phyloP scores from a whole-genome alignment of 1,140 invertebrate species.

The Megathymus violae region DNA sequence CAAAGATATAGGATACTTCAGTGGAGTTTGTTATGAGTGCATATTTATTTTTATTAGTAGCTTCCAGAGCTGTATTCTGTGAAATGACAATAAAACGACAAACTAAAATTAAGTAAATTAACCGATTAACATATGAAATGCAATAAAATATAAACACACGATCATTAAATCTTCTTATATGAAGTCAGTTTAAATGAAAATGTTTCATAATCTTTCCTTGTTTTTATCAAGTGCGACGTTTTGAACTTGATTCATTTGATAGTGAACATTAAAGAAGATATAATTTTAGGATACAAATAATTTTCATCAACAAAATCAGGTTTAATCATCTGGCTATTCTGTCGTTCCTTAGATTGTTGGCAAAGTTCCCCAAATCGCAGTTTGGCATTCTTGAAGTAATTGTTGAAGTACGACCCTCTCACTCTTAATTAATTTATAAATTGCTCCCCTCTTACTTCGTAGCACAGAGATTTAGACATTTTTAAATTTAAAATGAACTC shows the following conservation, averaged over 20 bases:
- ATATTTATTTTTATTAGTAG: background rate
- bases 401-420: constrained; percentile 57
- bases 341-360: constrained; percentile 51
- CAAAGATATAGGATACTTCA: constrained; percentile 7
- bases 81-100: background rate
- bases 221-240: no score
- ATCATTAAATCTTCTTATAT: no score
- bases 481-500: constrained; percentile 49
- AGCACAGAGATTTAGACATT: constrained; percentile 41
- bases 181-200: no score
- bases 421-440: constrained; percentile 80
- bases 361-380: constrained; percentile 62
- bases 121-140: no score
- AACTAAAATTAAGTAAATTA: no score
- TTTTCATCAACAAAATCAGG: constrained; percentile 15
- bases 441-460: constrained; percentile 56
- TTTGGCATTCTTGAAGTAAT: constrained; percentile 70
- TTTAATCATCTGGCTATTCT: constrained; percentile 20
- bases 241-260: no score
- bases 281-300: constrained; percentile 23
- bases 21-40: background rate
- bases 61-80: background rate
- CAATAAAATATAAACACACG: no score
- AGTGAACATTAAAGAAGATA: no score
- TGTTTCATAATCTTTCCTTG: no score